A percentile compares a stretch with the other conserved stretches of the same genome.
These are phyloP conservation scores for Aphelinus atriplicis DNA, from an alignment of 1,140 invertebrate species.

Conservation along the genomic window DNA sequence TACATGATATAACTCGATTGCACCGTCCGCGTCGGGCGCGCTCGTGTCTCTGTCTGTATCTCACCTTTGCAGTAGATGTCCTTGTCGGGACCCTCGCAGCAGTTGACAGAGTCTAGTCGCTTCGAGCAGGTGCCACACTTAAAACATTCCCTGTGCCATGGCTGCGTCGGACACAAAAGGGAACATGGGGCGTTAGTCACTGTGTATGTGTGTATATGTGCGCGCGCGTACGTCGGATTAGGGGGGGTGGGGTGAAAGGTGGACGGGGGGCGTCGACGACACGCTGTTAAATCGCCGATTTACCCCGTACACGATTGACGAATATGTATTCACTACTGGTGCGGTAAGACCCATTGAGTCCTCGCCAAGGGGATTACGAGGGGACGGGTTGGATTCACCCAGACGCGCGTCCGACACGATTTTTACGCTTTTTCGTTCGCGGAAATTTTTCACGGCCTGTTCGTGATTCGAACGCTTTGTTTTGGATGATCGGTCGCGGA, in stretches of 20 bases:
- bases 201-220: neutral
- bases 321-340: too few species aligned
- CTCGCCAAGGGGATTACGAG: too few species aligned
- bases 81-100: conserved; percentile 94
- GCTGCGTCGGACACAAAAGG: conserved; percentile 60
- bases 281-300: conserved; percentile 10
- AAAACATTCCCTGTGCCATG: conserved; percentile 95
- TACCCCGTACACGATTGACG: neutral
- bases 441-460: too few species aligned
- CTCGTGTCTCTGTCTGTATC: conserved; percentile 41
- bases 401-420: too few species aligned
- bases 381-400: too few species aligned
- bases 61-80: conserved; percentile 98
- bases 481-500: too few species aligned
- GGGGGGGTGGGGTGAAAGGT: neutral
- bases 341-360: too few species aligned
- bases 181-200: conserved; percentile 57
- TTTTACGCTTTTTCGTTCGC: too few species aligned
- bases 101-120: conserved; percentile 94
- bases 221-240: neutral
- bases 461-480: too few species aligned
- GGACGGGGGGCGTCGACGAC: neutral
- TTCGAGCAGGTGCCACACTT: conserved; percentile 94
- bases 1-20: neutral
- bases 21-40: neutral